Conservation (phyloP, 2,888 invertebrate genomes). For the Drosophila meridiana region DNA sequence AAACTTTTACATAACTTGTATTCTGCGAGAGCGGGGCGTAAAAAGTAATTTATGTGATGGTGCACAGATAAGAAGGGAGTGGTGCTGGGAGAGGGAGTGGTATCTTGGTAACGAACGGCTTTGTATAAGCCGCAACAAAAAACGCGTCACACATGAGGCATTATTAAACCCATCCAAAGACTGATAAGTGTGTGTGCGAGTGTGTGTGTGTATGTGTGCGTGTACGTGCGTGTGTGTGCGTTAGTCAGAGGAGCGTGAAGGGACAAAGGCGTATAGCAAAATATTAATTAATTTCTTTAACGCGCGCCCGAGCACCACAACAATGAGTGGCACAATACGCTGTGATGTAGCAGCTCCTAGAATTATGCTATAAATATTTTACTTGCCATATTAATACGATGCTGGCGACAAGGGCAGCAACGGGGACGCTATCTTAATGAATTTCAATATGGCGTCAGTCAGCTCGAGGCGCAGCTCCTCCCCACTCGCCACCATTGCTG, state of each 20-base stretch:
- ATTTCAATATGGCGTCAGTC: conserved; percentile 77
- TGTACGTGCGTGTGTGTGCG: conserved; percentile 20
- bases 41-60: conserved; percentile 13
- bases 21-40: not conserved
- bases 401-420: conserved; percentile 37
- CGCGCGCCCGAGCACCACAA: conserved; percentile 67
- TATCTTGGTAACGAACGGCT: conserved; percentile 29
- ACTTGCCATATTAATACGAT: conserved; percentile 77
- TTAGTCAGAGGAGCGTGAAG: conserved; percentile 8
- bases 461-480: conserved; percentile 11
- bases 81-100: not conserved
- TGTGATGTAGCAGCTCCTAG: conserved; percentile 66
- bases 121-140: conserved; percentile 44
- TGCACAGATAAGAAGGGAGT: conserved; percentile 8
- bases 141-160: conserved; percentile 68
- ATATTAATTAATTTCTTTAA: conserved; percentile 81
- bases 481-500: not conserved
- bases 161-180: conserved; percentile 63
- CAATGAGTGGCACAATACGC: conserved; percentile 72
- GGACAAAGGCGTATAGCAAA: conserved; percentile 49
- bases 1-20: not conserved
- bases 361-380: conserved; percentile 81
- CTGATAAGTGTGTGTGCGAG: conserved; percentile 12
- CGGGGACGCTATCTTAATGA: conserved; percentile 71
- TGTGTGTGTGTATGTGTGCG: conserved; percentile 15